Base-by-base conservation (phyloP, 2,797 vertebrate genomes). In the Gymnoscopelus braueri region DNA sequence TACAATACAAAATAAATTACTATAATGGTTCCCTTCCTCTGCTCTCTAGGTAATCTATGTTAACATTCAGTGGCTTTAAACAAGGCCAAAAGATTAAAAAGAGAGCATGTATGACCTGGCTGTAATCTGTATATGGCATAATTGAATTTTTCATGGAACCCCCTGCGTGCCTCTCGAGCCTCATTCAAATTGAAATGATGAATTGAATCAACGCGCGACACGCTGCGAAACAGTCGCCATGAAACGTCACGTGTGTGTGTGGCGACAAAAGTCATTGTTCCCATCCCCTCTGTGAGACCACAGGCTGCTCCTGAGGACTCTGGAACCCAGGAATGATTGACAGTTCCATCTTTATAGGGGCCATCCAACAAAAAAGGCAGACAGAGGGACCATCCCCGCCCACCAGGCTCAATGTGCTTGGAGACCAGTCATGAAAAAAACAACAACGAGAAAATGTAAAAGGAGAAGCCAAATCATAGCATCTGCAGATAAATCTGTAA, bases 261-360 rank as follows among this genome's bases (percentile, higher is more conserved):
- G 93, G 94, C 94, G 90, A 94, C 75, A 94, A 92, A 95, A 95
- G 94, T 96, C 95, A 95, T 95, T 95, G 86, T 88, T 84, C 74
- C 48, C 7, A 69, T 67, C 66, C 60, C 39, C 75, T 82, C 73
- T 12, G 65, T 59, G 73, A 78, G 68, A 71, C 62, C 68, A 49
- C 70, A 70, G 35, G 76, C 73, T 50, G 82, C 77, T 79, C 83
- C 75, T 69, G 72, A 82, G 81, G 80, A 79, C 50, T 64, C 47
- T 19, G 67, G 53, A 57, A 64, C 75, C 74, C 84, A 67, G 67
- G 19, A 3, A 65, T 91, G 90, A 93, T 77, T 91, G 89, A 91
- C 91, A 91, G 82, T 82, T 88, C 81, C 72, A 72, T 90, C 84
- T 88, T 90, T 78, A 81, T 53, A 77, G 72, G 81, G 71, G 78